phyloP scores from a whole-genome alignment of 2,888 invertebrate genomes.

The Limulus polyphemus region DNA sequence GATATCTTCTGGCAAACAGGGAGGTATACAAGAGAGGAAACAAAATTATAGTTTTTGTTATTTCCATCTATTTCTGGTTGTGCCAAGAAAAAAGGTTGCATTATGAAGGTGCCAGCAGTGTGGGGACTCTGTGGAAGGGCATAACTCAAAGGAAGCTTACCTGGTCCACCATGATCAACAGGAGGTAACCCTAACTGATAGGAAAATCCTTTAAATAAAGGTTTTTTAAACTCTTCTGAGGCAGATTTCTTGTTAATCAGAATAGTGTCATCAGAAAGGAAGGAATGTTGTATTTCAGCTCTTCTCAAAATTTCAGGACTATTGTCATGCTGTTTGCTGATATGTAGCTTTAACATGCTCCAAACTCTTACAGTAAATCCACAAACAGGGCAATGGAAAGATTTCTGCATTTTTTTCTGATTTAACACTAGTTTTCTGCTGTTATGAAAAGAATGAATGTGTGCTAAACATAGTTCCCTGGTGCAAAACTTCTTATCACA shows the following conservation, averaged over 20 bases:
- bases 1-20: slow-evolving; percentile 79
- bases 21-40: slow-evolving; percentile 84
- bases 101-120: slow-evolving; percentile 47
- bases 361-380: slow-evolving; percentile 32
- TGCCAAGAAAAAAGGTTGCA: slow-evolving; percentile 84
- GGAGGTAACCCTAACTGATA: too few species aligned
- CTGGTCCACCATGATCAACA: too few species aligned
- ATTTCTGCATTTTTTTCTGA: slow-evolving; percentile 20
- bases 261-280: slow-evolving; percentile 1
- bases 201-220: too few species aligned
- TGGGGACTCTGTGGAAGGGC: slow-evolving; percentile 34
- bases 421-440: slow-evolving; percentile 18
- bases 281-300: slow-evolving; percentile 7
- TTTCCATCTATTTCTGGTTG: slow-evolving; percentile 38
- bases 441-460: slow-evolving; percentile 32
- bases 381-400: slow-evolving; percentile 35
- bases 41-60: slow-evolving; percentile 47
- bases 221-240: too few species aligned
- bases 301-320: slow-evolving; percentile 31
- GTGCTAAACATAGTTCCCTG: slow-evolving; percentile 32
- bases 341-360: slow-evolving; percentile 38
- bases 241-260: not conserved
- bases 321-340: slow-evolving; percentile 40
- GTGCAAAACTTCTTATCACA: slow-evolving; percentile 33
- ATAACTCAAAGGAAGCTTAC: slow-evolving; percentile 33